These are phyloP conservation scores for Drosophila anomalata DNA, from an alignment of 2,888 invertebrate species.

Conservation along the genomic window DNA sequence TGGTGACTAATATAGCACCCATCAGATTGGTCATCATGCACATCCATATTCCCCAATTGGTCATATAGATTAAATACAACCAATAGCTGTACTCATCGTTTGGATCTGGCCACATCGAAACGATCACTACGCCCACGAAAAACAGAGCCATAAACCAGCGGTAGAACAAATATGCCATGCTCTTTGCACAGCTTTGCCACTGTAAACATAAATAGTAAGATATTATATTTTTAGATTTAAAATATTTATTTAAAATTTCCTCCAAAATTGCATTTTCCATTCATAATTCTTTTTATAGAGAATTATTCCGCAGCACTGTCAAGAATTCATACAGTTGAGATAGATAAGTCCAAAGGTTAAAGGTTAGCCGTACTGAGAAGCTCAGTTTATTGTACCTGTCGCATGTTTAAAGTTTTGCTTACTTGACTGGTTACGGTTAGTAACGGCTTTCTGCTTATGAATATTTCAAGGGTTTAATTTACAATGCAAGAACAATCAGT, in stretches of 20 bases:
- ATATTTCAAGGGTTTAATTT: constrained; percentile 71
- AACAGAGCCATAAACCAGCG: constrained; percentile 82
- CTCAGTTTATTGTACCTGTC: constrained; percentile 28
- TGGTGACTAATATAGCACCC: constrained; percentile 81
- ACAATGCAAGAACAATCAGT: constrained; percentile 57
- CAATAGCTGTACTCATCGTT: constrained; percentile 69
- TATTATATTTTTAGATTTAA: constrained; percentile 4
- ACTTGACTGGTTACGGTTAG: constrained; percentile 28
- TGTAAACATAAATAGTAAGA: constrained; percentile 52
- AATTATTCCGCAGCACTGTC: neutral
- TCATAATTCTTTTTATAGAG: neutral
- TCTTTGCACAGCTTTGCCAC: constrained; percentile 83
- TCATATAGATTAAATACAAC: constrained; percentile 83
- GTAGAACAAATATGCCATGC: constrained; percentile 80
- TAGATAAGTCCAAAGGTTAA: neutral
- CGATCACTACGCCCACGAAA: constrained; percentile 79
- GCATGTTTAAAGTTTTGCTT: constrained; percentile 25
- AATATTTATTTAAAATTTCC: constrained; percentile 15
- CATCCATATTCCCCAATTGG: constrained; percentile 83
- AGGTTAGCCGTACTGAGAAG: constrained; percentile 3
- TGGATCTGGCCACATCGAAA: constrained; percentile 73
- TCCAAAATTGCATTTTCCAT: neutral
- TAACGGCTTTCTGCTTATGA: constrained; percentile 54
- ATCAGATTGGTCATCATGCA: constrained; percentile 82
- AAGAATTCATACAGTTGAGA: neutral